Evolutionary conservation across 2,113 vertebrate genomes (phyloP).

Genomic region (Callorhinus ursinus): DNA sequence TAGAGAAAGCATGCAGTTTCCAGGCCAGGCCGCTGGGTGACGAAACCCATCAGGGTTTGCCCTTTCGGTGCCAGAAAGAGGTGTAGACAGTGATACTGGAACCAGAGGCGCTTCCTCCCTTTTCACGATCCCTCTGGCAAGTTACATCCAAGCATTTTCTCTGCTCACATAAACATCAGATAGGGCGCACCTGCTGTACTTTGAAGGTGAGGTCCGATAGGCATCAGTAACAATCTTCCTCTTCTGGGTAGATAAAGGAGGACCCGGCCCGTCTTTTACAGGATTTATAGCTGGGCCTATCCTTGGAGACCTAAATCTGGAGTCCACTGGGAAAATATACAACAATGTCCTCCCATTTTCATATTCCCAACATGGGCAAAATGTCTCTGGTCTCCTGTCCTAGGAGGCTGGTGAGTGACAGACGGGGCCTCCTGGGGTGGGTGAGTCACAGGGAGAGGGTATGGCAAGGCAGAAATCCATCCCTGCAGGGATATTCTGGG

Average conservation of each 20-base stretch:
- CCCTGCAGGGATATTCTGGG: background rate
- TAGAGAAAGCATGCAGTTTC: background rate
- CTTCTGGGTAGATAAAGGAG: background rate
- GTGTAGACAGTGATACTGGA: background rate
- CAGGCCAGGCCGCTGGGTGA: background rate
- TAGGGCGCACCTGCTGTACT: background rate
- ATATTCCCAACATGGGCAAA: too few species aligned
- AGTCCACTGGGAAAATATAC: background rate
- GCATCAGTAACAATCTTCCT: background rate
- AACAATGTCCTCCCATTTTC: fast-evolving
- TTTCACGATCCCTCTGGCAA: background rate
- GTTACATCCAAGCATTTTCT: background rate
- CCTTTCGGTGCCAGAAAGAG: background rate
- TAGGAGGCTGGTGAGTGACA: background rate
- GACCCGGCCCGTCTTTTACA: background rate
- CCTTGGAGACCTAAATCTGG: background rate
- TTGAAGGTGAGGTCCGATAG: background rate
- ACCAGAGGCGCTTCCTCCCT: background rate
- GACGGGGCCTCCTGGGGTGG: background rate
- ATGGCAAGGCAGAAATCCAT: background rate
- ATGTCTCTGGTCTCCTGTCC: background rate
- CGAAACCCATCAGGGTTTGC: background rate
- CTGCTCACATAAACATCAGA: background rate
- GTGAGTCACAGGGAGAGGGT: too few species aligned
- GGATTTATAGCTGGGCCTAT: background rate